Evolutionary conservation across 2,113 vertebrate species (phyloP).

Genomic region (Pseudorectes ferrugineus): DNA sequence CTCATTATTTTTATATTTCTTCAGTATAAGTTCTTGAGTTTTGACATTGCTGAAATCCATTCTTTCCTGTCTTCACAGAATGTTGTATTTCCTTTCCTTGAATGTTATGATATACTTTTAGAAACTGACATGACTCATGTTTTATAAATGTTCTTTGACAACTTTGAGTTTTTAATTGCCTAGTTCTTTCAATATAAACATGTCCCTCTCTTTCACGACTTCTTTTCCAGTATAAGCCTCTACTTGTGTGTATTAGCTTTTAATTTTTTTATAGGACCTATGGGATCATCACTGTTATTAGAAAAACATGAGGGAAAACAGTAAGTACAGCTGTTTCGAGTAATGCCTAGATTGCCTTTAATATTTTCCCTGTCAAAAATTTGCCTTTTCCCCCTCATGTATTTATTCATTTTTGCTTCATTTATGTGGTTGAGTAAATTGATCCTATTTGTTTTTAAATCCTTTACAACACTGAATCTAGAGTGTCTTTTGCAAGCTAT

Average conservation of each 20-base stretch:
- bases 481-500: neutral
- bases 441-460: neutral
- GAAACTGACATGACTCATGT: neutral
- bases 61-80: neutral
- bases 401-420: neutral
- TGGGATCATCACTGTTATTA: neutral
- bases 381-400: accelerated
- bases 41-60: neutral
- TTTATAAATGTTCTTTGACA: neutral
- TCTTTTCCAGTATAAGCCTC: neutral
- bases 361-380: neutral
- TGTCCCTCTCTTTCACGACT: neutral
- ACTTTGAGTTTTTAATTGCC: neutral
- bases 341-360: neutral
- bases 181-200: neutral
- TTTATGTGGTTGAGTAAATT: neutral
- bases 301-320: neutral
- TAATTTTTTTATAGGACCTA: neutral
- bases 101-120: neutral
- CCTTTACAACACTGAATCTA: neutral
- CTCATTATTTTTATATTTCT: neutral
- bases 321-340: neutral
- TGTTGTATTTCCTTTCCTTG: neutral
- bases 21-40: neutral
- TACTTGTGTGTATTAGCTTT: neutral